Conservation (phyloP, 2,888 invertebrate species). For the Trichacis sp. region DNA sequence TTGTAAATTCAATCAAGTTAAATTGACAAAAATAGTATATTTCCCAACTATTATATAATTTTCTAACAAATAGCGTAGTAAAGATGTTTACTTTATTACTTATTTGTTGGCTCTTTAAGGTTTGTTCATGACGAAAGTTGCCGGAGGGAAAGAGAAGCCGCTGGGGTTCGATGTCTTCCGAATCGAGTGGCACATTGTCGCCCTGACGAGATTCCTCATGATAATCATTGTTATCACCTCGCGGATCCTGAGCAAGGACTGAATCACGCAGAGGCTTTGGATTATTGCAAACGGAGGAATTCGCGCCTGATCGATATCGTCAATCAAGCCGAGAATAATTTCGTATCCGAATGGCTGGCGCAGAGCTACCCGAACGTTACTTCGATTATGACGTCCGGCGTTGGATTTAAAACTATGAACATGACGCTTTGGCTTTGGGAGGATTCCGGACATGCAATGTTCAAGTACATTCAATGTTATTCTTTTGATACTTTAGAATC, state of each 20-base stretch:
- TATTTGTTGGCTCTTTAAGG: too few species aligned
- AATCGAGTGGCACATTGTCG: slow-evolving; percentile 68
- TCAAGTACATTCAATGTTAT: slow-evolving; percentile 48
- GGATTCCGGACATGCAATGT: slow-evolving; percentile 54
- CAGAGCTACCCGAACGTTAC: slow-evolving; percentile 60
- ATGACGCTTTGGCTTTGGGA: slow-evolving; percentile 70
- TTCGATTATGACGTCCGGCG: slow-evolving; percentile 70
- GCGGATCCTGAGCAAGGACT: slow-evolving; percentile 61
- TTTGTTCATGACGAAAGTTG: slow-evolving; percentile 61
- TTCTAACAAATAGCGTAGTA: too few species aligned
- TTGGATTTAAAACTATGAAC: slow-evolving; percentile 66
- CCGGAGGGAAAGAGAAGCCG: slow-evolving; percentile 62
- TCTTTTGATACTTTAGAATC: too few species aligned
- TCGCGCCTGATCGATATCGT: slow-evolving; percentile 69
- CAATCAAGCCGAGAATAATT: slow-evolving; percentile 72
- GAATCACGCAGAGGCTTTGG: slow-evolving; percentile 67
- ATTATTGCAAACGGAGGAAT: slow-evolving; percentile 67
- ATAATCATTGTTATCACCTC: slow-evolving; percentile 71
- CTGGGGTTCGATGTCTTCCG: slow-evolving; percentile 66
- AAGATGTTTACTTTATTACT: too few species aligned
- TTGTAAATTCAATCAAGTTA: too few species aligned
- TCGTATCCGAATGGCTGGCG: slow-evolving; percentile 71
- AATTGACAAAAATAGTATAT: too few species aligned
- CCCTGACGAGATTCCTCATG: slow-evolving; percentile 69
- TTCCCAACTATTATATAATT: too few species aligned